Conservation (phyloP, 2,113 vertebrate species). For the Stegastes partitus region DNA sequence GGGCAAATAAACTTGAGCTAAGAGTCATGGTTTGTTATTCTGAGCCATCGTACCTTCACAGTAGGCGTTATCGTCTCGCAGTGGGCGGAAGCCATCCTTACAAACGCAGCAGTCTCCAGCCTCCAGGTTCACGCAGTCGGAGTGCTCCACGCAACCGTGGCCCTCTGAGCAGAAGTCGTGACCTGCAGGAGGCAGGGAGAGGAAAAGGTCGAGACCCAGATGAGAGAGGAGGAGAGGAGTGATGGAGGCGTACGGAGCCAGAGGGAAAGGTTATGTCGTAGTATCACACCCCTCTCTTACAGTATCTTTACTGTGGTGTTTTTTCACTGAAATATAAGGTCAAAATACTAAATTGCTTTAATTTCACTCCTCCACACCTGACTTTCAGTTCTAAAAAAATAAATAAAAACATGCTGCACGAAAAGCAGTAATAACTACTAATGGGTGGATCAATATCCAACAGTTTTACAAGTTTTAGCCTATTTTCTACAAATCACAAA, state of each 20-base stretch:
- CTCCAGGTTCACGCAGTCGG: slow-evolving; percentile 93
- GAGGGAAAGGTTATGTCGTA: slow-evolving; percentile 27
- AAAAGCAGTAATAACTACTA: background rate
- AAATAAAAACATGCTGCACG: background rate
- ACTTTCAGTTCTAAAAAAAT: background rate
- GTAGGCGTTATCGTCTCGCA: slow-evolving; percentile 95
- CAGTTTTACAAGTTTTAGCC: background rate
- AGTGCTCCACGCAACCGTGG: slow-evolving; percentile 93
- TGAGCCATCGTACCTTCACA: slow-evolving; percentile 91
- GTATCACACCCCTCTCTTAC: slow-evolving; percentile 12
- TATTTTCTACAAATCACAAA: background rate
- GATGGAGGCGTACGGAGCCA: slow-evolving; percentile 24
- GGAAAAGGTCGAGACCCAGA: slow-evolving; percentile 50
- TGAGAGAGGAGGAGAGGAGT: slow-evolving; percentile 27
- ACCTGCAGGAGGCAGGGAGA: slow-evolving; percentile 79
- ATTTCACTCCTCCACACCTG: background rate
- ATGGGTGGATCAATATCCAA: no score
- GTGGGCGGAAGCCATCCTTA: slow-evolving; percentile 92
- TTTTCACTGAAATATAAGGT: background rate
- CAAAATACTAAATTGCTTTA: background rate
- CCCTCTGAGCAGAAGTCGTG: slow-evolving; percentile 96
- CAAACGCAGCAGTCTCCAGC: slow-evolving; percentile 93
- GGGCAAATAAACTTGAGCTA: slow-evolving; percentile 16
- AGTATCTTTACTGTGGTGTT: background rate
- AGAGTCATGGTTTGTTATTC: slow-evolving; percentile 36